Percentiles rank a stretch among this genome's conserved stretches.
phyloP scores from a whole-genome alignment of 1,140 invertebrate species.

The Heterodera carotae region DNA sequence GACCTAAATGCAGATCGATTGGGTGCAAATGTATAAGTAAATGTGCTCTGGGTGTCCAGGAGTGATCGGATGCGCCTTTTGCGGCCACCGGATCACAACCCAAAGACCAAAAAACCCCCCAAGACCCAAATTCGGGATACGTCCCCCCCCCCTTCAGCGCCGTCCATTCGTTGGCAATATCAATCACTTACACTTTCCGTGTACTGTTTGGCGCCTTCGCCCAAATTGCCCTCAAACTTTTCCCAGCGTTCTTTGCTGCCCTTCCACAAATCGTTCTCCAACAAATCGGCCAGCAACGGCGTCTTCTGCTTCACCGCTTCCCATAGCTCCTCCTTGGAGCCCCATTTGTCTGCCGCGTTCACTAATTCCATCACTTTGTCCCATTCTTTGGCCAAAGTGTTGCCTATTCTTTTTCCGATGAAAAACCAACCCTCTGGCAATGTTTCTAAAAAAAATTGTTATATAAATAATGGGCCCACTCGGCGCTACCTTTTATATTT shows the following conservation, averaged over 20 bases:
- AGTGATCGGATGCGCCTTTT: too few relatives aligned
- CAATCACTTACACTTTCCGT: background rate
- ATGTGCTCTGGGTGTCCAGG: too few relatives aligned
- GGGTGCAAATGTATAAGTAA: too few relatives aligned
- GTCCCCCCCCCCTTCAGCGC: background rate
- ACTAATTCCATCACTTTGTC: background rate
- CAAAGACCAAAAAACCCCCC: too few relatives aligned
- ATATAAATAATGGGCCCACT: background rate
- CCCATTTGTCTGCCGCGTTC: background rate
- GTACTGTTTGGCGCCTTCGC: conserved; percentile 2
- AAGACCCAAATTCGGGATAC: too few relatives aligned
- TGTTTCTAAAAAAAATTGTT: background rate
- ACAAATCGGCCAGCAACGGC: background rate
- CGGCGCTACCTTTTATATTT: background rate
- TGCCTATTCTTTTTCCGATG: background rate
- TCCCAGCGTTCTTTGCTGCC: background rate
- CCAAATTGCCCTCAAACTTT: conserved; percentile 7
- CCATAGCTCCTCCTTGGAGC: conserved; percentile 1
- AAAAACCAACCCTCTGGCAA: background rate
- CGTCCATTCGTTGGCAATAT: background rate
- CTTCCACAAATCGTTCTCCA: conserved; percentile 6
- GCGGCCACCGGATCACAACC: too few relatives aligned
- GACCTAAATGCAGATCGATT: background rate
- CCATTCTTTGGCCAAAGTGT: background rate
- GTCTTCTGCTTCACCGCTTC: background rate